Conservation (phyloP, 2,113 vertebrate species). For the Actinemys pallida region DNA sequence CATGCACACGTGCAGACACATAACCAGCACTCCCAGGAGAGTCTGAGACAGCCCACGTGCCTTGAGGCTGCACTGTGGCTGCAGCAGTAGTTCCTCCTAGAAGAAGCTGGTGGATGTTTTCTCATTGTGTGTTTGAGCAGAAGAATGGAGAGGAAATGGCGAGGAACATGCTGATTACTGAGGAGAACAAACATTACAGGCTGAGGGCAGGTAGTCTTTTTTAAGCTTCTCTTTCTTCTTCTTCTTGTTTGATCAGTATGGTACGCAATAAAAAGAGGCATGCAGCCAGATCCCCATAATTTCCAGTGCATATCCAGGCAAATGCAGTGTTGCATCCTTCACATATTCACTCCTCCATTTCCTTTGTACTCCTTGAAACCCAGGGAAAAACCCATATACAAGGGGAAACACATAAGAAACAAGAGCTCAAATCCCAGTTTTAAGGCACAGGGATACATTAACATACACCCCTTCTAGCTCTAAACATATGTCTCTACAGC, state of each 20-base stretch:
- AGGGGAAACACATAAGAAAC: not conserved
- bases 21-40: not conserved
- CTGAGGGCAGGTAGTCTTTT: rapidly evolving
- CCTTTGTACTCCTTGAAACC: not conserved
- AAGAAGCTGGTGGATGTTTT: not conserved
- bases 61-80: not conserved
- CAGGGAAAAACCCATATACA: not conserved
- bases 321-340: not conserved
- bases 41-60: not conserved
- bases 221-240: not conserved
- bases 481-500: not conserved
- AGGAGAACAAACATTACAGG: not conserved
- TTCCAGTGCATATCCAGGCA: not conserved
- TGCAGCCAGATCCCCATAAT: not conserved
- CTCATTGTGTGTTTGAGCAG: not conserved
- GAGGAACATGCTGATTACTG: not conserved
- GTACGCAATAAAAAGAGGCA: not conserved
- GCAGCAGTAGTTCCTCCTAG: not conserved
- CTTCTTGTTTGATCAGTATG: not conserved
- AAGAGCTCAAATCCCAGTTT: not conserved
- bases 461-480: not conserved
- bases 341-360: not conserved
- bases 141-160: not conserved
- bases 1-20: not conserved
- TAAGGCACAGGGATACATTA: not conserved